These are phyloP conservation scores for Drosophila meridiana DNA, from an alignment of 2,888 invertebrate genomes.

Conservation along the genomic window DNA sequence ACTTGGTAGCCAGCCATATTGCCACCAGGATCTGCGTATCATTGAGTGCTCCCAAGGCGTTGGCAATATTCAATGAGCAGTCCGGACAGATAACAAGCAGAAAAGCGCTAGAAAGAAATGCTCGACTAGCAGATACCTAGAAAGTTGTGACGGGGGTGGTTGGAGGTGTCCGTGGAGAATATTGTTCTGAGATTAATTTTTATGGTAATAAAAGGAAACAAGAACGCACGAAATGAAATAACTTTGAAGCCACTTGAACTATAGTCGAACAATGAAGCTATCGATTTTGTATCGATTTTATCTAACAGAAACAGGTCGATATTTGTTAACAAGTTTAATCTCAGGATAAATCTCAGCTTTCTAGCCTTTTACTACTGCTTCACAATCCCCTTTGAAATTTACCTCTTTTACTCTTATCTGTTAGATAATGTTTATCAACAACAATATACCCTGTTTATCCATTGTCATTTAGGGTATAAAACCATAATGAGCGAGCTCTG, in stretches of 20 bases:
- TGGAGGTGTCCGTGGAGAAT: too few species aligned
- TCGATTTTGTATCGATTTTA: background rate
- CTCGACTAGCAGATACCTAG: background rate
- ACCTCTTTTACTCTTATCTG: background rate
- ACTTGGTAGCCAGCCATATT: conserved; percentile 35
- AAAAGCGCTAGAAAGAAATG: background rate
- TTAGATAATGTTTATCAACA: background rate
- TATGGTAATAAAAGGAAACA: too few species aligned
- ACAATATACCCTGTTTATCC: too few species aligned
- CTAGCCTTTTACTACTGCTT: background rate
- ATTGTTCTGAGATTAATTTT: too few species aligned
- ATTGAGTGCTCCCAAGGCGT: conserved; percentile 32
- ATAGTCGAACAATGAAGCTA: too few species aligned
- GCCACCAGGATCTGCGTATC: conserved; percentile 11
- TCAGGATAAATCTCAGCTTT: background rate
- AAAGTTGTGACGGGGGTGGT: too few species aligned
- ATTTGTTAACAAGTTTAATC: background rate
- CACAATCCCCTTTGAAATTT: background rate
- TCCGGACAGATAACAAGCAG: conserved; percentile 13
- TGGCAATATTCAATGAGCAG: conserved; percentile 37
- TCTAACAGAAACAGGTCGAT: background rate
- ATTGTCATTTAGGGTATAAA: conserved; percentile 6
- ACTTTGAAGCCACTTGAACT: too few species aligned
- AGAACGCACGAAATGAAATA: background rate
- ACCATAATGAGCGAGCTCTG: conserved; percentile 34